phyloP scores from a whole-genome alignment of 1,140 invertebrate genomes.

The Aphaenogaster rudis region DNA sequence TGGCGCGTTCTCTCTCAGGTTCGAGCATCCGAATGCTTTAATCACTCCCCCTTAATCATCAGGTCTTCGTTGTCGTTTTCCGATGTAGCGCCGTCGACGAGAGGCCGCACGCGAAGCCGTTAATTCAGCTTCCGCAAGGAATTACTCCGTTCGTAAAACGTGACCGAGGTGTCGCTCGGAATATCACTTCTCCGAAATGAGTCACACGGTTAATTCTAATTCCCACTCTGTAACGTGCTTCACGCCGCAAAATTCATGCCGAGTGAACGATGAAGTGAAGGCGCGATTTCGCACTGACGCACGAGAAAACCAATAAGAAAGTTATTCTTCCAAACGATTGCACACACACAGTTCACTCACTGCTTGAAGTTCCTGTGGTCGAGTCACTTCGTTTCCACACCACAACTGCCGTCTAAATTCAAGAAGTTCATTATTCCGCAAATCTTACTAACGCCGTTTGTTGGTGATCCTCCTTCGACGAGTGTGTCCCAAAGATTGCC shows the following conservation, averaged over 20 bases:
- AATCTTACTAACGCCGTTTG: background rate
- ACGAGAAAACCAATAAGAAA: background rate
- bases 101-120: background rate
- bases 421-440: conserved; percentile 23
- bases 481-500: background rate
- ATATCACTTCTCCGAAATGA: conserved; percentile 32
- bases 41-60: conserved; percentile 25
- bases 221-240: background rate
- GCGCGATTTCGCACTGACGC: background rate
- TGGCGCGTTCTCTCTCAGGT: background rate
- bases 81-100: background rate
- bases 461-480: background rate
- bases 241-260: background rate
- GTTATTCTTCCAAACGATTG: background rate
- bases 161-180: conserved; percentile 16
- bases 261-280: background rate
- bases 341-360: background rate
- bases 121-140: conserved; percentile 59
- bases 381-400: background rate
- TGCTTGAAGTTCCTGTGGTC: background rate
- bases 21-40: conserved; percentile 1
- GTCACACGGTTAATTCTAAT: conserved; percentile 43
- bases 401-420: background rate
- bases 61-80: background rate
- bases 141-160: conserved; percentile 47